Evolutionary conservation across 1,140 invertebrate species (phyloP).

Genomic region (Brachionus asplanchnoidis): DNA sequence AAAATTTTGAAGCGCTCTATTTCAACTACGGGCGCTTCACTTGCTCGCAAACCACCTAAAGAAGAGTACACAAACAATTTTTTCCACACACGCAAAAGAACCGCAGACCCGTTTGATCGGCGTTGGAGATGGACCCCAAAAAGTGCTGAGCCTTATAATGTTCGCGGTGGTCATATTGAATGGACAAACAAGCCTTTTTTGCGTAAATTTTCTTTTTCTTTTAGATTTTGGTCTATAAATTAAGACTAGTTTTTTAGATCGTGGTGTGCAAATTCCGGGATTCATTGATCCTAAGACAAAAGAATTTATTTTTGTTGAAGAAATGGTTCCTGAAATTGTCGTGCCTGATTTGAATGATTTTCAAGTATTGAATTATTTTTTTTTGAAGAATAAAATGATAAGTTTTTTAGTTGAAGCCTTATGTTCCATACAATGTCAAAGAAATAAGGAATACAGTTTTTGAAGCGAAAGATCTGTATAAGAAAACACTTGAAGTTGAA

Average conservation of each 20-base stretch:
- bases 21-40: not conserved
- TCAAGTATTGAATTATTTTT: conserved; percentile 55
- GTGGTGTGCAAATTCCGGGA: conserved; percentile 46
- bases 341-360: conserved; percentile 76
- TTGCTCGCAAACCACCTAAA: conserved; percentile 13
- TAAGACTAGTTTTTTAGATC: not conserved
- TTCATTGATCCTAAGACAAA: conserved; percentile 50
- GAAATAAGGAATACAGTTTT: conserved; percentile 28
- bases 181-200: conserved; percentile 11
- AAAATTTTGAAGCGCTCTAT: not conserved
- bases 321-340: conserved; percentile 81
- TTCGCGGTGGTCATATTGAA: conserved; percentile 6
- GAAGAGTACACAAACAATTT: conserved; percentile 30
- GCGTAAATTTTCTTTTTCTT: not conserved
- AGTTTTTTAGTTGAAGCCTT: conserved; percentile 24
- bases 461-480: conserved; percentile 9
- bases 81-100: conserved; percentile 15
- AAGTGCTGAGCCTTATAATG: conserved; percentile 36
- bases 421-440: conserved; percentile 39
- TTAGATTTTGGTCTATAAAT: not conserved
- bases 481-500: conserved; percentile 9
- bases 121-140: conserved; percentile 40
- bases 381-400: not conserved
- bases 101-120: conserved; percentile 31
- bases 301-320: conserved; percentile 66